A percentile compares a stretch with the other conserved stretches of the same genome.
Evolutionary conservation across 2,113 vertebrate genomes (phyloP).

Genomic region (Tor tambroides): DNA sequence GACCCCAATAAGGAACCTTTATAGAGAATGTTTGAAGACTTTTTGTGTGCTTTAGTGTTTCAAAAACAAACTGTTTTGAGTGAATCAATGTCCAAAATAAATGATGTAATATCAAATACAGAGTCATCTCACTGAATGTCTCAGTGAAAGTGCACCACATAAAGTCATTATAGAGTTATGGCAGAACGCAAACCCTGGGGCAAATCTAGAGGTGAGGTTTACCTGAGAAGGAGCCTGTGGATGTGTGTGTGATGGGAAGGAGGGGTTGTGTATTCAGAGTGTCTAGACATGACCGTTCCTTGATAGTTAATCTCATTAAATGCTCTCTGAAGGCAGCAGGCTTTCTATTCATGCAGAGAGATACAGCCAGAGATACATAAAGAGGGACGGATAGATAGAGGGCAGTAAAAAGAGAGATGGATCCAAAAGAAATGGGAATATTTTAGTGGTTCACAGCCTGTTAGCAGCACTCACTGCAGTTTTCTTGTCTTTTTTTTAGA

Average conservation of each 20-base stretch:
- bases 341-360: constrained; percentile 70
- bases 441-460: constrained; percentile 73
- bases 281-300: constrained; percentile 72
- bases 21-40: not conserved
- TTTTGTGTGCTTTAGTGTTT: not conserved
- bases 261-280: constrained; percentile 73
- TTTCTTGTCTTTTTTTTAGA: constrained; percentile 48
- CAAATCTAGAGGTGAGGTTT: constrained; percentile 67
- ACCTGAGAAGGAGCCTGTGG: constrained; percentile 64
- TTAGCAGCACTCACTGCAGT: constrained; percentile 71
- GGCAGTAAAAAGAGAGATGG: not conserved
- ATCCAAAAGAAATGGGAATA: constrained; percentile 15
- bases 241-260: constrained; percentile 13
- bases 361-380: constrained; percentile 57
- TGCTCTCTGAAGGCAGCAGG: constrained; percentile 64
- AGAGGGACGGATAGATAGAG: constrained; percentile 4
- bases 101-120: not conserved
- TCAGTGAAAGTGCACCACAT: constrained; percentile 55
- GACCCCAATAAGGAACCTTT: not conserved
- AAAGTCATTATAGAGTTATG: constrained; percentile 74
- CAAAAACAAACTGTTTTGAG: not conserved
- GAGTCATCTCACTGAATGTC: constrained; percentile 3
- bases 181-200: constrained; percentile 47
- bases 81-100: not conserved
- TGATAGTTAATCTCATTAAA: constrained; percentile 78